phyloP scores from a whole-genome alignment of 2,888 invertebrate species.

The Leptopilina drosophilae region DNA sequence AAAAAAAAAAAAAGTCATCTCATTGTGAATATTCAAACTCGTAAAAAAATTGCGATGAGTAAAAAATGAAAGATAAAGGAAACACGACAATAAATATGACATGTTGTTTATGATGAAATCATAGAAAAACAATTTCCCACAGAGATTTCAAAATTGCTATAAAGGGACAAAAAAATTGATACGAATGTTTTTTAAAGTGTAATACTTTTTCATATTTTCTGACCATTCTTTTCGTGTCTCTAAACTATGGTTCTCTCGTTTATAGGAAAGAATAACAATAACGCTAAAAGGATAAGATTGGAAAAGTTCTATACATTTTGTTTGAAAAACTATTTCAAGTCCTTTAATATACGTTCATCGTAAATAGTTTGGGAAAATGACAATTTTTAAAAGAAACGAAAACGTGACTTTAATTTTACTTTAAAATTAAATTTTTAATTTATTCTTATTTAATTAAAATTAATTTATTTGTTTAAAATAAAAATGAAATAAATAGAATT shows the following conservation, averaged over 20 bases:
- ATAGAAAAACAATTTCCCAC: not conserved
- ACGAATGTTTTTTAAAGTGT: not conserved
- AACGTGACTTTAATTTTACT: too few relatives aligned
- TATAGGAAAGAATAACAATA: constrained; percentile 5
- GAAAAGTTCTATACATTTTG: too few relatives aligned
- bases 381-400: too few relatives aligned
- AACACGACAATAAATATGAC: not conserved
- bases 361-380: too few relatives aligned
- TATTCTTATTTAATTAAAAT: too few relatives aligned
- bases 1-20: too few relatives aligned
- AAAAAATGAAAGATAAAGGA: not conserved
- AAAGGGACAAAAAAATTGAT: not conserved
- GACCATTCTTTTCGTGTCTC: not conserved
- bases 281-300: constrained; percentile 2
- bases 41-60: not conserved
- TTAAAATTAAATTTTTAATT: too few relatives aligned
- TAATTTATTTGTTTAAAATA: too few relatives aligned
- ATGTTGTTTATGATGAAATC: not conserved
- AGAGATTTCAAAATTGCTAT: not conserved
- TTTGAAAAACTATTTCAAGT: not conserved
- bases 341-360: too few relatives aligned
- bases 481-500: too few relatives aligned
- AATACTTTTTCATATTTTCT: not conserved
- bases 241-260: not conserved
- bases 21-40: not conserved